Evolutionary conservation across 2,797 vertebrate species (phyloP), one percentile per base, ranked within the genome.

Genomic region (Lithobates pipiens): DNA sequence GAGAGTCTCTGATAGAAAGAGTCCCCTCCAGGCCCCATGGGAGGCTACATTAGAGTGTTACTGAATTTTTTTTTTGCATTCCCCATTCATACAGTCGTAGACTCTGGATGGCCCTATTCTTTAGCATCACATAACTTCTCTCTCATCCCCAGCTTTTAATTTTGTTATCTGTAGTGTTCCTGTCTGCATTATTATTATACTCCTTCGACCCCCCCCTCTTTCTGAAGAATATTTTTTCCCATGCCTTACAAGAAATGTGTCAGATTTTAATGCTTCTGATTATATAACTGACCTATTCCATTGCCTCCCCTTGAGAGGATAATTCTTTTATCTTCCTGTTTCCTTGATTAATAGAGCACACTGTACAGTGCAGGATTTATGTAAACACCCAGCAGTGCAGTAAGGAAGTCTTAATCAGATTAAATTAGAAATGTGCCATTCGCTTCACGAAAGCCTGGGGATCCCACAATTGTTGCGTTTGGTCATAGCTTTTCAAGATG

Each of bases 251-350:
- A 39, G 65, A 69, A 82, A 39, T 88, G 89, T 89, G 86, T 34
- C 32, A 73, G 71, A 88, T 90, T 92, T 90, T 92, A 93, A 93
- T 92, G 83, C 89, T 91, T 89, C 90, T 93, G 92, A 92, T 93
- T 94, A 85, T 90, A 78, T 89, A 89, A 91, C 85, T 88, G 89
- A 90, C 88, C 89, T 75, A 92, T 91, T 86, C 85, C 46, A 72
- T 69, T 54, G 80, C 57, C 80, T 83, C 11, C 71, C 82, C 77
- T 69, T 46, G 85, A 84, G 85, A 78, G 85, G 82, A 75, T 90
- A 77, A 68, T 84, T 84, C 89, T 90, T 93, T 93, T 91, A 83
- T 90, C 87, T 90, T 88, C 81, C 88, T 89, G 85, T 89, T 85
- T 88, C 83, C 1, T 57, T 93, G 89, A 94, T 90, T 90, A 90